Percentiles rank a stretch among this genome's conserved stretches.
Conservation (phyloP, 2,888 invertebrate species). For the Ditylenchus weischeri region DNA sequence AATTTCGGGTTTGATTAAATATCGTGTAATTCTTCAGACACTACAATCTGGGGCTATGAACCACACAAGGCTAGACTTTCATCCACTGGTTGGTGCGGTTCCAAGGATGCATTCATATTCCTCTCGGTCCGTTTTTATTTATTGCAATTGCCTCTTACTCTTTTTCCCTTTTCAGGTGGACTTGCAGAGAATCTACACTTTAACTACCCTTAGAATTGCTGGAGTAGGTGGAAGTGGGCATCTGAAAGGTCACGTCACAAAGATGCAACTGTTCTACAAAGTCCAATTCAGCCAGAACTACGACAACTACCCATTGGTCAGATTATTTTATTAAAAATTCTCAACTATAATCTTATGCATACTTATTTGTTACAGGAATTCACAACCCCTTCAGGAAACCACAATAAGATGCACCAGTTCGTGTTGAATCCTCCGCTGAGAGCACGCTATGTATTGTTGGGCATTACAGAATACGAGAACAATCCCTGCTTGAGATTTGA, state of each 20-base stretch:
- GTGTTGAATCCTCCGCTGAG: slow-evolving; percentile 87
- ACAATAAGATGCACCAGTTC: slow-evolving; percentile 92
- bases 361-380: slow-evolving; percentile 63
- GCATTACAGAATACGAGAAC: slow-evolving; percentile 92
- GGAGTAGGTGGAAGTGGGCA: slow-evolving; percentile 57
- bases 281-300: slow-evolving; percentile 88
- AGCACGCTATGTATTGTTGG: slow-evolving; percentile 86
- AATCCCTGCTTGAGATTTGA: slow-evolving; percentile 93
- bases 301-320: slow-evolving; percentile 83
- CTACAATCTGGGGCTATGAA: slow-evolving; percentile 65
- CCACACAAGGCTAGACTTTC: slow-evolving; percentile 56
- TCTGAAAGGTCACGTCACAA: slow-evolving; percentile 79
- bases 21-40: slow-evolving; percentile 71
- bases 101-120: slow-evolving; percentile 85
- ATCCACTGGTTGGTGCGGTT: slow-evolving; percentile 66
- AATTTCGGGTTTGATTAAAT: background rate
- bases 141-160: background rate
- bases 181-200: slow-evolving; percentile 83
- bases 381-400: slow-evolving; percentile 66
- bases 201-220: slow-evolving; percentile 55
- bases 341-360: background rate
- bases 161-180: slow-evolving; percentile 65
- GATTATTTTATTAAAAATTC: slow-evolving; percentile 20
- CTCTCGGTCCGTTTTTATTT: slow-evolving; percentile 68
- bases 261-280: slow-evolving; percentile 94